Base-by-base conservation (phyloP, 1,140 invertebrate species). In the Drosophila murphyi region DNA sequence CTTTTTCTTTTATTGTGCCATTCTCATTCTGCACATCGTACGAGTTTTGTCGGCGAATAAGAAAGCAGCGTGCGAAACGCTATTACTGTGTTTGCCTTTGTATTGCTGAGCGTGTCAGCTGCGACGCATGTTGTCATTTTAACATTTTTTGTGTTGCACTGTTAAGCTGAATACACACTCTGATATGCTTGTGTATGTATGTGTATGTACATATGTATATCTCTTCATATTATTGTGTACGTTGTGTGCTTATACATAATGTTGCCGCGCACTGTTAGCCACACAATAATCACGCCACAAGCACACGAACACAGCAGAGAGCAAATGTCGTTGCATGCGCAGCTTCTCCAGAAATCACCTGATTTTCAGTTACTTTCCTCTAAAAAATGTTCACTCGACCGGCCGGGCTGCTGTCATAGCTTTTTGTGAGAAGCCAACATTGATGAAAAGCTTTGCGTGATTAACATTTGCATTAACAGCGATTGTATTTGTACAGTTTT, bases 321-420 rank as follows among this genome's bases (percentile, higher is more conserved):
- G 29, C 39, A 28, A 54, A 43, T 37, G 61, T 34, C 39, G 57
- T 51, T 35, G 56, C 67, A 50, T 52, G 73, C 52, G 62, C 87
- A 85, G 74, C 86, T 77, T 48, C 67, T 73, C 73, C 71, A 73
- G 54, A 86, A 87, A 91, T 91, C 89, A 91, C 89, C 89, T 91
- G 89, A 91, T 91, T 91, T 91, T 77, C 69, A 82, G 72, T 85
- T 80, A 77, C 67, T 83, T 72, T 72, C 62, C 65, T 65, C 78
- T 57, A 70, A 68, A 47, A 62, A 67, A 63, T 69, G 41, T 34
- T 45, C 37, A 48, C 50, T 51, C 5, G 51, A 68, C 47, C 61
- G 43, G 20, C 35, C 48, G 61, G 78, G 41, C 55, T 52, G 45
- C 48, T 52, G 73, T 20, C 32, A 37, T 34, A 61, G 64, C 54